Base-by-base conservation (phyloP, 2,888 invertebrate species). In the Eutolmus rufibarbis region DNA sequence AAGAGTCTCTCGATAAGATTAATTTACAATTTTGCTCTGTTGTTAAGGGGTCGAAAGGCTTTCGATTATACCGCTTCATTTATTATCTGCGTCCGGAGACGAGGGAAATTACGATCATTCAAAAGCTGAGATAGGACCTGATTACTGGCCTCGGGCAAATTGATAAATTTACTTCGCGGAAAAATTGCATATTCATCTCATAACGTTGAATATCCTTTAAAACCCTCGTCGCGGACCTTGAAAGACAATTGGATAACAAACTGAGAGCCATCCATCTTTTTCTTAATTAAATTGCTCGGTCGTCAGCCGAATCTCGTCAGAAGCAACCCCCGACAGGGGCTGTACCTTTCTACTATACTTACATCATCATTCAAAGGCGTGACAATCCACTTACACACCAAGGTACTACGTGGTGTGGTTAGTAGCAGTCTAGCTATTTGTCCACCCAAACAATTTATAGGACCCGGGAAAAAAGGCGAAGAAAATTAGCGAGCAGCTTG, bases 181-280 rank as follows among this genome's bases (percentile, higher is more conserved):
- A 79, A 79, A 79, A 79, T 51, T 79, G 79, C 79, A 79, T 79
- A 79, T 56, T 79, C 79, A 79, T 79, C 51, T 31, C 23, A 51
- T 79, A 79, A 34, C 23, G 51, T 28, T 79, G 23, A 28, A 79
- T 57, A 57, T 23, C 57, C 23, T 34, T 19, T 0, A 28, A 23
- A 79, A 16, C 51, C 79, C 28, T 79, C 43, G 79, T 31, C 14
- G 51, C 34, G 51, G 7, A 51, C 51, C 51, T 46, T 28, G 79
- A 78, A 43, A 51, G 31, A 79, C 79, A 79, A 79, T 79, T 79
- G 79, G 31, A 79, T 79, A 79, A 79, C 79, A 51, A n/a, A 79
- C 79, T 79, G 31, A 31, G 79, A 23, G 79, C 31, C 79, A 79
- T 79, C 79, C 79, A 56, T 79, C 79, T 79, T 79, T 79, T 79